These are phyloP conservation scores for Eledona agricola DNA, from an alignment of 2,888 invertebrate genomes.

Conservation along the genomic window DNA sequence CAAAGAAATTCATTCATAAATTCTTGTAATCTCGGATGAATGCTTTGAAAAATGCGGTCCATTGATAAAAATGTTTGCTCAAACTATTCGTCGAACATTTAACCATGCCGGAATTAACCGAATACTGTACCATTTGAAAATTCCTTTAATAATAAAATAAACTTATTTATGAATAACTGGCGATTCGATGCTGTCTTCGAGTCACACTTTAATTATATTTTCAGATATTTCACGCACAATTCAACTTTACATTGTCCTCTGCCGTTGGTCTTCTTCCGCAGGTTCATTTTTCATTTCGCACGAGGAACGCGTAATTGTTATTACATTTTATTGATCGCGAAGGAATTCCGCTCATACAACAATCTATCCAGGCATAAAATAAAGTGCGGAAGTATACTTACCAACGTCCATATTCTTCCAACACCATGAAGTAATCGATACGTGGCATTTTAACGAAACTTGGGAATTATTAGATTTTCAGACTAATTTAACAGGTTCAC, in stretches of 20 bases:
- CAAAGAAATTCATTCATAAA: slow-evolving; percentile 38
- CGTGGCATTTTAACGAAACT: no score
- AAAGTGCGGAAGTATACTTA: no score
- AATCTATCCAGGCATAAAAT: no score
- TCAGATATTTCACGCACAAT: slow-evolving; percentile 34
- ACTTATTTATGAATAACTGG: slow-evolving; percentile 28
- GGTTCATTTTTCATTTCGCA: slow-evolving; percentile 14
- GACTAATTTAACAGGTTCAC: no score
- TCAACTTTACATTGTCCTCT: slow-evolving; percentile 7
- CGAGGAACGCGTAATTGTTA: slow-evolving; percentile 15
- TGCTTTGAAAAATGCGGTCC: slow-evolving; percentile 13
- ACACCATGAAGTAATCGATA: no score
- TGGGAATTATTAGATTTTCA: no score
- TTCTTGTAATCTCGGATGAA: slow-evolving; percentile 36
- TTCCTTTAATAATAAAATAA: slow-evolving; percentile 33
- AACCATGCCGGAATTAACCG: slow-evolving; percentile 27
- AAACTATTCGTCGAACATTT: slow-evolving; percentile 23
- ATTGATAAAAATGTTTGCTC: slow-evolving; percentile 37
- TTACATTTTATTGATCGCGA: slow-evolving; percentile 14
- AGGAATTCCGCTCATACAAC: no score
- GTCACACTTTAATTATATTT: slow-evolving; percentile 35
- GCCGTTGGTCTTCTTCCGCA: slow-evolving; percentile 8
- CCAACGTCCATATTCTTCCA: no score
- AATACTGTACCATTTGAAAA: slow-evolving; percentile 23
- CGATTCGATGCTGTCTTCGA: slow-evolving; percentile 35